Base-by-base conservation (phyloP, 2,113 vertebrate genomes). In the Scortum barcoo region DNA sequence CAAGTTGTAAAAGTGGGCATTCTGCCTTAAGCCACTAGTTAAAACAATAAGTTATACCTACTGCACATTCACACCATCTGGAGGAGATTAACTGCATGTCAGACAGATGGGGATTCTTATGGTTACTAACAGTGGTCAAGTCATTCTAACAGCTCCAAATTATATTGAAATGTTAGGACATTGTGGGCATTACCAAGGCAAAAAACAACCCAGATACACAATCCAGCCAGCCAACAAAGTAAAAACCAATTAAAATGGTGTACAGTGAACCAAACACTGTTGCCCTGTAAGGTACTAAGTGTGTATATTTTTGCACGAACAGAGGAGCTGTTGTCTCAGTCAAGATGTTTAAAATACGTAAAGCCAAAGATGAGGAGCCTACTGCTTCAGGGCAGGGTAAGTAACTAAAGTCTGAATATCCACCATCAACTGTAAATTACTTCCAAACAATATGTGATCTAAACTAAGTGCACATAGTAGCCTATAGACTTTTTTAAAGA, bases 381-480 rank as follows among this genome's bases (percentile, higher is more conserved):
- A 93, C 91, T 10, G 92, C 93, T 91, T 75, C 92, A 1, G 95
- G 94, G 61, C 94, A 95, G 84, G 88, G 94, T 94, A 84, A 88
- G 91, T 83, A 36, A 51, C 4, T 0, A 33, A 8, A 61, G 17
- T 54, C 28, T 57, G 4, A 68, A 28, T 6, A 48, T 10, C 14
- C 9, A 3, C 10, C 2, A 7, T 16, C 3, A 7, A 51, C 13
- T 61, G 1, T n/a, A 53, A 30, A 46, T 63, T 20, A 57, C 40
- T 71, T 50, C 14, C 40, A 42, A 40, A 71, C 11, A 54, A 58
- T 33, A 40, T 26, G 48, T 26, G n/a, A 17, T 17, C 1, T 57
- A 36, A 46, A 11, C 11, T 30, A 30, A n/a, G 61, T 51, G 26
- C 26, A 50, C 1, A 42, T 5, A 40, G 14, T 0, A 58, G 0